Percentiles rank a stretch among this genome's conserved stretches.
These are phyloP conservation scores for Urechis unicinctus DNA, from an alignment of 2,888 invertebrate species.

Conservation along the genomic window DNA sequence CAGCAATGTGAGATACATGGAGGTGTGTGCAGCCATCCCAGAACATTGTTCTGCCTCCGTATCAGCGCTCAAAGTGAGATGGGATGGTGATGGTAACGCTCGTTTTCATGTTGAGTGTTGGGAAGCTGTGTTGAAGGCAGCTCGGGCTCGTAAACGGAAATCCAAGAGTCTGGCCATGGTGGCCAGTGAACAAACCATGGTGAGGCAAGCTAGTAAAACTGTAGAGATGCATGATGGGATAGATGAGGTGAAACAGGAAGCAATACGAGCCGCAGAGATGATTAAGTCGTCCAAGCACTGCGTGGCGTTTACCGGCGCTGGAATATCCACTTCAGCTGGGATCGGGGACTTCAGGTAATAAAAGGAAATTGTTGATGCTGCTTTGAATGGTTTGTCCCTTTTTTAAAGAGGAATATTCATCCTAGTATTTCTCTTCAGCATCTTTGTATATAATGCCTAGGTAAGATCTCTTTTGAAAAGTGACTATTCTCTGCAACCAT, in stretches of 20 bases:
- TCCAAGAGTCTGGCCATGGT: neutral
- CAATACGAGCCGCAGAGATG: slow-evolving; percentile 24
- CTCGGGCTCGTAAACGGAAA: neutral
- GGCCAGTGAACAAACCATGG: slow-evolving; percentile 22
- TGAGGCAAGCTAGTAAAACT: slow-evolving; percentile 31
- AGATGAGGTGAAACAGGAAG: slow-evolving; percentile 11
- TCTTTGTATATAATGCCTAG: neutral
- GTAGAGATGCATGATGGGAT: slow-evolving; percentile 27
- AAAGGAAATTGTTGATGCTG: no score
- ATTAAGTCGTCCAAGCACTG: slow-evolving; percentile 28
- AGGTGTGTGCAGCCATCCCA: no score
- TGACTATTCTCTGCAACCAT: no score
- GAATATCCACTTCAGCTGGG: slow-evolving; percentile 41
- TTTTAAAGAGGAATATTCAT: no score
- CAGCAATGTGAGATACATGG: no score
- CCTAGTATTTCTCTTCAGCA: no score
- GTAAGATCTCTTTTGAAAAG: no score
- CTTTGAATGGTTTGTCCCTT: no score
- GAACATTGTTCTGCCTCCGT: no score
- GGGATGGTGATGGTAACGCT: neutral
- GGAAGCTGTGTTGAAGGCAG: neutral
- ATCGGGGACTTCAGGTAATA: slow-evolving; percentile 16
- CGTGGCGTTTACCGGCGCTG: slow-evolving; percentile 40
- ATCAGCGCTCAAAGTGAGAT: neutral
- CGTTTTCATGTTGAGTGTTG: neutral